Evolutionary conservation across 2,888 invertebrate genomes (phyloP).

Genomic region (Drosophila koepferae): DNA sequence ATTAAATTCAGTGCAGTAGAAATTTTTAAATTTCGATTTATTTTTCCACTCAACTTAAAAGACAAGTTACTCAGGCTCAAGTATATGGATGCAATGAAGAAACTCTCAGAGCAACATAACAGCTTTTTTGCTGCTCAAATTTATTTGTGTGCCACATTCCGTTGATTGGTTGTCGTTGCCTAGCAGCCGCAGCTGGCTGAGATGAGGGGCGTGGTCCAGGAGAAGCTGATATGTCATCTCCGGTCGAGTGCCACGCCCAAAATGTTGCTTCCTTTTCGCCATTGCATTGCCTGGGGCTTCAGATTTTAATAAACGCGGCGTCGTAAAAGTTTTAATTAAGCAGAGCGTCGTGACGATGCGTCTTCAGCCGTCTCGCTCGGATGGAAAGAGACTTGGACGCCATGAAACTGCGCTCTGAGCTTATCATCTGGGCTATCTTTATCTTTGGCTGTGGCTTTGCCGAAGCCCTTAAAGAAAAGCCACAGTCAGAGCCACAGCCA

Average conservation of each 20-base stretch:
- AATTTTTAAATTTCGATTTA: neutral
- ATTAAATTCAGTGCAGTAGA: neutral
- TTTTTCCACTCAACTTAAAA: neutral
- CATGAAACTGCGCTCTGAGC: slow-evolving; percentile 58
- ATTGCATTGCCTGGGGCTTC: slow-evolving; percentile 55
- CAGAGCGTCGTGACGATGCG: slow-evolving; percentile 32
- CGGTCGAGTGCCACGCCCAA: slow-evolving; percentile 35
- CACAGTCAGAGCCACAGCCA: slow-evolving; percentile 17
- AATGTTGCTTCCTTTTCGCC: neutral
- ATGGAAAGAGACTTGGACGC: slow-evolving; percentile 40
- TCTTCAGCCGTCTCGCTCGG: slow-evolving; percentile 26
- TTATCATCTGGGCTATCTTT: slow-evolving; percentile 55
- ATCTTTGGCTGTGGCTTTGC: slow-evolving; percentile 14
- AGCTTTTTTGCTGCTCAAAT: neutral
- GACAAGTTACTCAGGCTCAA: neutral
- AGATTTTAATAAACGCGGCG: slow-evolving; percentile 71
- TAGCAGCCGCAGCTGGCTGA: slow-evolving; percentile 7
- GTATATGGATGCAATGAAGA: neutral
- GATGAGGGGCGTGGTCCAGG: slow-evolving; percentile 6
- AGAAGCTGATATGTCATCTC: slow-evolving; percentile 59
- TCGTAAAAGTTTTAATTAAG: slow-evolving; percentile 75
- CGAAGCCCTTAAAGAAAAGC: slow-evolving; percentile 37
- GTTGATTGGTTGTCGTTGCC: slow-evolving; percentile 21
- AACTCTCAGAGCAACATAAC: too few relatives aligned
- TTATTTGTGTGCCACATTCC: slow-evolving; percentile 16